These are phyloP conservation scores for Labia minor DNA, from an alignment of 2,888 invertebrate genomes.

Conservation along the genomic window DNA sequence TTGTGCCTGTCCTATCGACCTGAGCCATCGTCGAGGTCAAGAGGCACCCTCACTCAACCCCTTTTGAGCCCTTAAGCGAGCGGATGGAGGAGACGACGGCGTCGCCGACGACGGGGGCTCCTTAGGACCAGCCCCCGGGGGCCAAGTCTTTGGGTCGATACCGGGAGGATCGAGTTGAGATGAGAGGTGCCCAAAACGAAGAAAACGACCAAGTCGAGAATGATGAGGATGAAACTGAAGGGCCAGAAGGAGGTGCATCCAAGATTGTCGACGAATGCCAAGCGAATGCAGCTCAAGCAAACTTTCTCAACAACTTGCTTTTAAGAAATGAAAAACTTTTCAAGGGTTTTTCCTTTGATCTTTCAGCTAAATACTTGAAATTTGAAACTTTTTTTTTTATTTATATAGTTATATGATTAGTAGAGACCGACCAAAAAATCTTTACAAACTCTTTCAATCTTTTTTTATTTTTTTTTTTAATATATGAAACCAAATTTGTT, in stretches of 20 bases:
- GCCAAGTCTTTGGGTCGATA: neutral
- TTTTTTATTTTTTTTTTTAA: too few relatives aligned
- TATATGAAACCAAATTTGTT: too few relatives aligned
- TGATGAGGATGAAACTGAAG: neutral
- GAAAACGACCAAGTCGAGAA: neutral
- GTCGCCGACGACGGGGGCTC: neutral
- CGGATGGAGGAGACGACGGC: neutral
- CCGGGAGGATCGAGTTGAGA: neutral
- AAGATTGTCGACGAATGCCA: neutral
- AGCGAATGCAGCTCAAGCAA: neutral
- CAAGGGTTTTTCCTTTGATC: neutral
- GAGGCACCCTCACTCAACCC: neutral
- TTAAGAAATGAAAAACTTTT: neutral
- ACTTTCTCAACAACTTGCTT: neutral
- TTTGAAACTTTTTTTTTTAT: neutral
- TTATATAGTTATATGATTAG: neutral
- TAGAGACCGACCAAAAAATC: neutral
- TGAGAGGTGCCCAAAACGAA: neutral
- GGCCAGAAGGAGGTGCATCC: neutral
- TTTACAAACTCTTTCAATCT: too few relatives aligned
- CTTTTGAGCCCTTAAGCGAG: neutral
- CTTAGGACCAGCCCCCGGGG: neutral
- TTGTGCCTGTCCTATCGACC: neutral
- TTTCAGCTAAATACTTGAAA: neutral
- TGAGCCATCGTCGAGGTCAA: slow-evolving; percentile 3